phyloP scores from a whole-genome alignment of 2,797 vertebrate species.

The Sparus aurata region DNA sequence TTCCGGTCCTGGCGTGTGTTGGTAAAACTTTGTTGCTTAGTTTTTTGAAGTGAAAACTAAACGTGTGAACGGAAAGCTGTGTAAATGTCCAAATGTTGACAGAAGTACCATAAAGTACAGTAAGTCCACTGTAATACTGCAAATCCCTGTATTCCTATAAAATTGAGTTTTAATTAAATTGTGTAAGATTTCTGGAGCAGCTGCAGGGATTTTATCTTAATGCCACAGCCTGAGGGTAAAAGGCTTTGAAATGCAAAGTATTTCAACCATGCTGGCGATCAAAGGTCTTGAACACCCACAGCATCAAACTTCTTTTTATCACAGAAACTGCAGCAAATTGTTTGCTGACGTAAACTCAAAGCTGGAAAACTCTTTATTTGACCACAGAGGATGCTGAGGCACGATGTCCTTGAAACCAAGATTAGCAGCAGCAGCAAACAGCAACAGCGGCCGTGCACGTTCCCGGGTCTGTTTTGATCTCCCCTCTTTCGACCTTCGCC shows the following conservation, averaged over 20 bases:
- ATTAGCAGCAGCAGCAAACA: conserved; percentile 16
- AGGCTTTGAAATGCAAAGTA: conserved; percentile 8
- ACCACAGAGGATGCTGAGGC: conserved; percentile 37
- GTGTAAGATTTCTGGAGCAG: neutral
- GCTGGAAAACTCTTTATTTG: conserved; percentile 27
- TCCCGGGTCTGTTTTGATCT: conserved; percentile 38
- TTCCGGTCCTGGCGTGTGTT: too few species aligned
- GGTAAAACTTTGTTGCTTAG: too few species aligned
- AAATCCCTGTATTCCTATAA: neutral
- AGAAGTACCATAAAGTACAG: neutral
- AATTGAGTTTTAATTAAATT: neutral
- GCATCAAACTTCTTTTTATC: conserved; percentile 23
- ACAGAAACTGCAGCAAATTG: conserved; percentile 27
- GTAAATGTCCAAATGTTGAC: neutral
- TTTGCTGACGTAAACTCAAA: conserved; percentile 31
- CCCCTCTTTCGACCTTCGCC: conserved; percentile 19
- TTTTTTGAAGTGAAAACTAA: neutral
- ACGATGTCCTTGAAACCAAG: conserved; percentile 3
- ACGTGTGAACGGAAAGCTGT: neutral
- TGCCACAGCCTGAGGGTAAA: neutral
- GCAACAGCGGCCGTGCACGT: neutral
- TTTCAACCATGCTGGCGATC: neutral
- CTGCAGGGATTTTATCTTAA: conserved; percentile 19
- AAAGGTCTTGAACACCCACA: neutral
- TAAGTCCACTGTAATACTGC: neutral